A percentile compares a stretch with the other conserved stretches of the same genome.
These are phyloP conservation scores for Pterocles orientalis DNA, from an alignment of 2,113 vertebrate genomes.

Conservation along the genomic window DNA sequence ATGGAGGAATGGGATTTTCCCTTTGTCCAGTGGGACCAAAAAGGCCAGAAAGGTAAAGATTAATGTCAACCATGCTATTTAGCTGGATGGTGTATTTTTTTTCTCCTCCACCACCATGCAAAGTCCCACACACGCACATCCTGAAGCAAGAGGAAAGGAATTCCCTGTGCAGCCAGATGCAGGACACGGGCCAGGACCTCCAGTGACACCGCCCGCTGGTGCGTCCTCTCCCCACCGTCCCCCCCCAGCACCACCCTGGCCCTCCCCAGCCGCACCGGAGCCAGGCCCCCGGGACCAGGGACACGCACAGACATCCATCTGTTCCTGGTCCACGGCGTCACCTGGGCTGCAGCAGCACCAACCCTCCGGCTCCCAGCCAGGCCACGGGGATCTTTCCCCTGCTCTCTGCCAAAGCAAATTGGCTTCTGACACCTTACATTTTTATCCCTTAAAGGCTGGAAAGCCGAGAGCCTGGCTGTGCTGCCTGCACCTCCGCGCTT, in stretches of 20 bases:
- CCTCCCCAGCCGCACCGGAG: not conserved
- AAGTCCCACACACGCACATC: not conserved
- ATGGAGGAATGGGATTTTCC: not conserved
- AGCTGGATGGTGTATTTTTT: slow-evolving; percentile 1
- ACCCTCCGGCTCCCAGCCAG: slow-evolving; percentile 6
- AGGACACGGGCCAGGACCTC: not conserved
- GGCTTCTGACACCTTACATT: slow-evolving; percentile 46
- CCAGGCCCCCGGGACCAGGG: not conserved
- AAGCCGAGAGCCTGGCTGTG: not conserved
- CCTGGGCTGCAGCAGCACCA: not conserved
- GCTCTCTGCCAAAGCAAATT: slow-evolving; percentile 46
- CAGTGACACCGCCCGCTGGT: not conserved
- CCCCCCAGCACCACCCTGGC: not conserved
- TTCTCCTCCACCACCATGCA: not conserved
- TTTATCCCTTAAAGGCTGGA: slow-evolving; percentile 39
- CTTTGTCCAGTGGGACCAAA: not conserved
- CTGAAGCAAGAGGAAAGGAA: not conserved
- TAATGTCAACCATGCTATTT: not conserved
- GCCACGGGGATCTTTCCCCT: not conserved
- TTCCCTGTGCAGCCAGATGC: not conserved
- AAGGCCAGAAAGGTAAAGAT: not conserved
- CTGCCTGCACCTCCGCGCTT: not conserved
- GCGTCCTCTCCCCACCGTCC: not conserved
- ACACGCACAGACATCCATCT: too few relatives aligned
- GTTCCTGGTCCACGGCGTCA: not conserved